These are phyloP conservation scores for Lordiphosa mommai DNA, from an alignment of 1,140 invertebrate species.

Conservation along the genomic window DNA sequence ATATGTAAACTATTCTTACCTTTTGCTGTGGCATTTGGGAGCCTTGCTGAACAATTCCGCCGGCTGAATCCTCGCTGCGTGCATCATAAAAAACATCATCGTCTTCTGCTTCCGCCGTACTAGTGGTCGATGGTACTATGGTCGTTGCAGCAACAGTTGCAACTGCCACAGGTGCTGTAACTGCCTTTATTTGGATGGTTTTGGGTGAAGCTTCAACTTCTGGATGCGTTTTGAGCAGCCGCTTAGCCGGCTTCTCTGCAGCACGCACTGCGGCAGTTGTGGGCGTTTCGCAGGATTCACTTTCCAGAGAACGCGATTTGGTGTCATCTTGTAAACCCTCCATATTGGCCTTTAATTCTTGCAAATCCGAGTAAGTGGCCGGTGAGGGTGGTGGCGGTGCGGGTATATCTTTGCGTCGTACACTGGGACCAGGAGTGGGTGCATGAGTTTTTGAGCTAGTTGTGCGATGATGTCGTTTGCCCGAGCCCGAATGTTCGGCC, in stretches of 20 bases:
- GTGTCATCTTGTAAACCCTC: constrained; percentile 63
- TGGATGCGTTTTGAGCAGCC: not conserved
- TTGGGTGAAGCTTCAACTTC: not conserved
- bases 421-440: constrained; percentile 8
- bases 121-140: not conserved
- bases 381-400: constrained; percentile 72
- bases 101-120: constrained; percentile 43
- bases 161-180: not conserved
- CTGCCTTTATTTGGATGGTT: not conserved
- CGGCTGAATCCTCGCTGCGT: constrained; percentile 62
- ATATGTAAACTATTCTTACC: no score
- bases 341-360: constrained; percentile 70
- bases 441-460: constrained; percentile 34
- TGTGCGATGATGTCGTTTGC: constrained; percentile 52
- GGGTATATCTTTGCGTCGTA: constrained; percentile 62
- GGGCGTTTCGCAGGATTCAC: constrained; percentile 33
- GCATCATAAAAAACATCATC: constrained; percentile 77
- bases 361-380: constrained; percentile 69
- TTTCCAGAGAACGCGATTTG: constrained; percentile 56
- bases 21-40: not conserved
- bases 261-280: not conserved
- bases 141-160: not conserved
- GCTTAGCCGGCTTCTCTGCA: not conserved
- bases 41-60: constrained; percentile 1
- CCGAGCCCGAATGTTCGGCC: constrained; percentile 13